Evolutionary conservation across 2,797 vertebrate species (phyloP).

Genomic region (Coranthus polyacanthus): DNA sequence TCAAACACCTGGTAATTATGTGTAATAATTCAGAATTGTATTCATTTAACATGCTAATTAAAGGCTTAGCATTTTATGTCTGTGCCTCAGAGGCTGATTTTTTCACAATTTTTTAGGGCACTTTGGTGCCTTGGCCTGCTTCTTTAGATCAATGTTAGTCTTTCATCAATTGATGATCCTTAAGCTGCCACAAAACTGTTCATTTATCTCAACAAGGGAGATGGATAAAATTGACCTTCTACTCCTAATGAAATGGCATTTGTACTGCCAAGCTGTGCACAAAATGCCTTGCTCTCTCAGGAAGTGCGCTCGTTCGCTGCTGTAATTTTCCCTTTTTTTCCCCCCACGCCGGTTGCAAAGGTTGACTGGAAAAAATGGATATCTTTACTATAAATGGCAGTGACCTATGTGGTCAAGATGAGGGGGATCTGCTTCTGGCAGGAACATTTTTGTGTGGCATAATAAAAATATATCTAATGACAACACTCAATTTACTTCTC

Average conservation of each 20-base stretch:
- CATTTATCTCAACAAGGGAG: conserved; percentile 80
- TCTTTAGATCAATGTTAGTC: conserved; percentile 63
- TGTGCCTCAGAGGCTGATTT: conserved; percentile 39
- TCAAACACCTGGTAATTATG: conserved; percentile 77
- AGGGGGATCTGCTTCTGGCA: conserved; percentile 1
- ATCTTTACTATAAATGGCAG: conserved; percentile 6
- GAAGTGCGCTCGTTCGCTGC: conserved; percentile 47
- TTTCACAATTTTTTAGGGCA: conserved; percentile 37
- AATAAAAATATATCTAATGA: conserved; percentile 18
- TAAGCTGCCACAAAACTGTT: conserved; percentile 71
- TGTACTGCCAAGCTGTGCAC: conserved; percentile 56
- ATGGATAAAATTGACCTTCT: conserved; percentile 85
- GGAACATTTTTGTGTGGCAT: not conserved
- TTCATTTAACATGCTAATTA: conserved; percentile 74
- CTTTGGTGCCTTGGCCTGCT: conserved; percentile 24
- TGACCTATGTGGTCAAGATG: conserved; percentile 13
- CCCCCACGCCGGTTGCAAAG: conserved; percentile 8
- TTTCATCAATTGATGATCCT: conserved; percentile 77
- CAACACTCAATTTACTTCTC: not conserved
- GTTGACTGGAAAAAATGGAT: conserved; percentile 21
- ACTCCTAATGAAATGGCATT: conserved; percentile 78
- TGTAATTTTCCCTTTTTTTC: conserved; percentile 45
- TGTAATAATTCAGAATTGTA: conserved; percentile 59
- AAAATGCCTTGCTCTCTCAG: conserved; percentile 46
- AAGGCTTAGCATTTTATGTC: conserved; percentile 56